Evolutionary conservation across 2,797 vertebrate species (phyloP), one percentile per base, ranked within the genome.

Genomic region (Helarctos malayanus): DNA sequence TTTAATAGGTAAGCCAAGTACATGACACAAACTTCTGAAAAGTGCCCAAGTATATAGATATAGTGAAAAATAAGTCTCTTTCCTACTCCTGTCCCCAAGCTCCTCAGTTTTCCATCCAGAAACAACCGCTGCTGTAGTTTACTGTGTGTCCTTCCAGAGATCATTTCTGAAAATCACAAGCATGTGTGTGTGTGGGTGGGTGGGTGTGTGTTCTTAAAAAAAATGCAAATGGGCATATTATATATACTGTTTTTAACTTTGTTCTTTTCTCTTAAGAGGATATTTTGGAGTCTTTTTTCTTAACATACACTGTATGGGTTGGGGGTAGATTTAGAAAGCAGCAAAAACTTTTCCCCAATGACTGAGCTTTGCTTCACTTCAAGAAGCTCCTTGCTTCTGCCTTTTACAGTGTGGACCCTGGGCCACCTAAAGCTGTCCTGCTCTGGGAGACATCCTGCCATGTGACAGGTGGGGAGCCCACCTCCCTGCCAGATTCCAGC

Each of bases 171-270:
- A 84, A 92, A 68, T 45, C 16, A 83, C 61, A 85, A 93, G 21
- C 1, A 1, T 32, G 18, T 47, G 18, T 71, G 14, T 79, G 38
- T 71, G 29, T 35, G 52, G 76, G 12, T 59, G 45, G 47, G 16
- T 41, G 57, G 29, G 63, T 0, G 32, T n/a, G 29, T 18, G 63
- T 79, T 65, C 49, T 82, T 38, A 73, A 82, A 94, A 49, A 75
- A 75, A 88, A 73, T 45, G 59, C 27, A 52, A 94, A 27, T 52
- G 27, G 38, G 7, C 35, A 45, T 54, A 81, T 79, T 49, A 89
- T 9, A 94, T 47, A 59, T 7, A 45, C 47, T 35, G 11, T 87
- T 86, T 96, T 86, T 68, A 94, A 92, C 35, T 92, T 82, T 83
- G 49, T 83, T 76, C 49, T 92, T 92, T 94, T 86, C 68, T 92